Conservation (phyloP, 2,888 invertebrate genomes). For the Drosophila yooni region DNA sequence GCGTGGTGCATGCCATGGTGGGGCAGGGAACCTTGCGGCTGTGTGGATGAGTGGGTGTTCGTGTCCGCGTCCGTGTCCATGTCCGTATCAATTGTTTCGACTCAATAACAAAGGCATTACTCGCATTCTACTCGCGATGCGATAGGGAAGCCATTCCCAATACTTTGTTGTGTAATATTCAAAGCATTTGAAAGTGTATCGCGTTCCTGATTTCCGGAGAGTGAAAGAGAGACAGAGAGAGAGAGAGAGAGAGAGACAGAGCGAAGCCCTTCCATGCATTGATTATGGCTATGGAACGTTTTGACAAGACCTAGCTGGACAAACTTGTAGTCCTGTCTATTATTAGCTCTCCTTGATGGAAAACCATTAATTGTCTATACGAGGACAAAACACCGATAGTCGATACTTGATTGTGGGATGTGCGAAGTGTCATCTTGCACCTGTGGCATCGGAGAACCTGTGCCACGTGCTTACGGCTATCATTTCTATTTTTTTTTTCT, state of each 20-base stretch:
- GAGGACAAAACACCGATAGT: constrained; percentile 6
- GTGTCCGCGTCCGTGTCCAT: constrained; percentile 5
- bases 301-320: background rate
- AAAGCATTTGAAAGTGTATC: constrained; percentile 2
- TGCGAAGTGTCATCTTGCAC: constrained; percentile 19
- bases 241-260: background rate
- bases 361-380: constrained; percentile 5
- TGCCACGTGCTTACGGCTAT: constrained; percentile 23
- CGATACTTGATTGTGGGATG: background rate
- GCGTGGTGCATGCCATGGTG: background rate
- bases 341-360: background rate
- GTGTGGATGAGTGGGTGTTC: background rate
- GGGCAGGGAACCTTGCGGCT: constrained; percentile 1
- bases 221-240: background rate
- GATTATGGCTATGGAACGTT: background rate
- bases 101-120: constrained; percentile 48
- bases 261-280: background rate
- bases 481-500: constrained; percentile 11
- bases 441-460: constrained; percentile 1
- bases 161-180: background rate
- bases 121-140: constrained; percentile 30
- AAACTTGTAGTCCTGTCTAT: background rate
- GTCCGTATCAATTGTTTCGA: constrained; percentile 41
- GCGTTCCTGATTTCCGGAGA: background rate
- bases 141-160: constrained; percentile 18